Evolutionary conservation across 2,888 invertebrate genomes (phyloP).

Genomic region (Megalurothrips usitatus): DNA sequence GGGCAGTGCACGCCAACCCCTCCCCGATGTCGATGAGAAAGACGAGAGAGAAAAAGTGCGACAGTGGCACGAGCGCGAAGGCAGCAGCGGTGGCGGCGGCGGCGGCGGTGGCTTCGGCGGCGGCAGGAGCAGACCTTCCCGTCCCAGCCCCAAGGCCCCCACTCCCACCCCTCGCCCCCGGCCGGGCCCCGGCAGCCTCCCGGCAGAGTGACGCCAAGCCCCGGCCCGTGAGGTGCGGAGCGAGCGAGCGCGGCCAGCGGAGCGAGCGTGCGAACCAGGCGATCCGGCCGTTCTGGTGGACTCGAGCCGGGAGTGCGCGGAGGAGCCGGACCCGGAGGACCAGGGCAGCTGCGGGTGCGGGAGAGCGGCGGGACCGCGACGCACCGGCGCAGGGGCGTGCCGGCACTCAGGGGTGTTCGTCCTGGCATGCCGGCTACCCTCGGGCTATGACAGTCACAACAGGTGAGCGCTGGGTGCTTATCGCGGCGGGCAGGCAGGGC

Average conservation of each 20-base stretch:
- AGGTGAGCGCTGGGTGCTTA: not conserved
- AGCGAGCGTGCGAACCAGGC: not conserved
- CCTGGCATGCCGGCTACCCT: not conserved
- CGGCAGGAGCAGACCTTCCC: no score
- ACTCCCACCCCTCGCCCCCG: no score
- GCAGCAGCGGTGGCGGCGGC: not conserved
- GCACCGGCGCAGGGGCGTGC: no score
- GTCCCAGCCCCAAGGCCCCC: no score
- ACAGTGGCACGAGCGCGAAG: not conserved
- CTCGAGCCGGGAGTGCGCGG: no score
- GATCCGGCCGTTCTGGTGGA: no score
- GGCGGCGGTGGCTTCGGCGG: no score
- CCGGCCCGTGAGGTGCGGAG: not conserved
- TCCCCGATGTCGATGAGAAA: not conserved
- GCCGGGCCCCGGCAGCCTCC: no score
- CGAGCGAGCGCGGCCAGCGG: not conserved
- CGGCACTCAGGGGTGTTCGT: not conserved
- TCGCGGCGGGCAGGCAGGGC: not conserved
- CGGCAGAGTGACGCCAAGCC: no score
- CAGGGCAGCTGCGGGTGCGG: no score
- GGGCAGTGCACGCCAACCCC: not conserved
- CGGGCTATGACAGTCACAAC: slow-evolving; percentile 14
- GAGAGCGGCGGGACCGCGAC: no score
- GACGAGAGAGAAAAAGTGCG: not conserved
- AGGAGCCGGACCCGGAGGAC: not conserved